A percentile compares a stretch with the other conserved stretches of the same genome.
Conservation (phyloP, 2,113 vertebrate species). For the Crotalus tigris region DNA sequence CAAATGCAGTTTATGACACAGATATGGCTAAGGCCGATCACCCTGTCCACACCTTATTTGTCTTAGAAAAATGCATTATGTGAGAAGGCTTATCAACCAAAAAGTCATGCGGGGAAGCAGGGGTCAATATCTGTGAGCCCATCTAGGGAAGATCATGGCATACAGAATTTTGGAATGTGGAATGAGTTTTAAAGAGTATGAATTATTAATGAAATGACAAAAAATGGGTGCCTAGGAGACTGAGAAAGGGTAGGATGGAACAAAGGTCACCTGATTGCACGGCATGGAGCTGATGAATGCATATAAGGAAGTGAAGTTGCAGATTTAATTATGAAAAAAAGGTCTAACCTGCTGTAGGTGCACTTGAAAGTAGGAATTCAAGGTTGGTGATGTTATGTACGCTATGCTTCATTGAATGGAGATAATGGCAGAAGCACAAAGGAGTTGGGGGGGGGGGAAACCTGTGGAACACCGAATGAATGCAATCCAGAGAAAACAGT, state of each 20-base stretch:
- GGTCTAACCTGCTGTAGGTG: background rate
- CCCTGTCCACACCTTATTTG: background rate
- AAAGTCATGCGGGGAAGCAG: background rate
- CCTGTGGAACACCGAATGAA: background rate
- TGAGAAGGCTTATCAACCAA: background rate
- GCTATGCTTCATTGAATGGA: background rate
- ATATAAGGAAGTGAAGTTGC: background rate
- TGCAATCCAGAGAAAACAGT: background rate
- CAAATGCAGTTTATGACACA: background rate
- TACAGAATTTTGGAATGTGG: background rate
- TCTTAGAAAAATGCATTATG: background rate
- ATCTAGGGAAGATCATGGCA: background rate
- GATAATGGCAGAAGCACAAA: background rate
- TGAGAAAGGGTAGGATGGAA: background rate
- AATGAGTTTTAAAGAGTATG: background rate
- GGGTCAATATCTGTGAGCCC: background rate
- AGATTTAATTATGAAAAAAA: background rate
- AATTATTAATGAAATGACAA: background rate
- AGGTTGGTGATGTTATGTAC: background rate
- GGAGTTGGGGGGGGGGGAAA: fast-evolving
- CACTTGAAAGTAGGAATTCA: background rate
- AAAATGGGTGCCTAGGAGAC: background rate
- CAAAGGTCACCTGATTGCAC: background rate
- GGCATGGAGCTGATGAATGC: background rate
- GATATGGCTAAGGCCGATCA: background rate